Evolutionary conservation across 2,888 invertebrate species (phyloP).

Genomic region (Galerucella pusilla): DNA sequence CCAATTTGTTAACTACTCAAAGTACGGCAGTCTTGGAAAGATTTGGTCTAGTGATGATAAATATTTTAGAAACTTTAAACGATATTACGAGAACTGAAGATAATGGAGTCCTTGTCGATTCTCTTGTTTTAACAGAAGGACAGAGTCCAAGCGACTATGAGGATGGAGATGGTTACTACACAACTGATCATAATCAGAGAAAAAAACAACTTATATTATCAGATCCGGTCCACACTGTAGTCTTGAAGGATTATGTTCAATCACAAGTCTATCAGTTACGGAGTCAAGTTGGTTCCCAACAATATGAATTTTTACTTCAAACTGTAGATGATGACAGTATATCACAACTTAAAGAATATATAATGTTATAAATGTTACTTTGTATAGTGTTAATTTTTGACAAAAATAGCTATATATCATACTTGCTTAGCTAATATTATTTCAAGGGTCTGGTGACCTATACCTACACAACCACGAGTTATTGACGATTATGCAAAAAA

Average conservation of each 20-base stretch:
- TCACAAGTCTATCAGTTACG: conserved; percentile 78
- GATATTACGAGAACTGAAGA: conserved; percentile 82
- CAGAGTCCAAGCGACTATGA: conserved; percentile 64
- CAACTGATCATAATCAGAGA: conserved; percentile 81
- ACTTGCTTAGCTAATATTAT: not conserved
- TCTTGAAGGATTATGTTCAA: conserved; percentile 77
- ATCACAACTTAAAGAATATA: conserved; percentile 69
- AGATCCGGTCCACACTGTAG: conserved; percentile 85
- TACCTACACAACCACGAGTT: too few relatives aligned
- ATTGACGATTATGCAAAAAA: too few relatives aligned
- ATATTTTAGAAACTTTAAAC: conserved; percentile 81
- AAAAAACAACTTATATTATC: conserved; percentile 74
- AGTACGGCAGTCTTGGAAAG: conserved; percentile 77
- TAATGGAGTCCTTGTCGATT: conserved; percentile 63
- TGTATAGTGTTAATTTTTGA: conserved; percentile 12
- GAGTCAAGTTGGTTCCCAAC: conserved; percentile 78
- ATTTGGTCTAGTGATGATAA: conserved; percentile 78
- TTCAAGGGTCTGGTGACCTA: too few relatives aligned
- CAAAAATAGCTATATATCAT: conserved; percentile 1
- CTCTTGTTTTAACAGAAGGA: conserved; percentile 60
- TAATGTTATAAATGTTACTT: conserved; percentile 45
- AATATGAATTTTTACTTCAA: conserved; percentile 79
- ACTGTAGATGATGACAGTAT: conserved; percentile 79
- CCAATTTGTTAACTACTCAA: conserved; percentile 75
- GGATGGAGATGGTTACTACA: conserved; percentile 69